phyloP scores from a whole-genome alignment of 2,797 vertebrate genomes.

The Centroberyx gerrardi region DNA sequence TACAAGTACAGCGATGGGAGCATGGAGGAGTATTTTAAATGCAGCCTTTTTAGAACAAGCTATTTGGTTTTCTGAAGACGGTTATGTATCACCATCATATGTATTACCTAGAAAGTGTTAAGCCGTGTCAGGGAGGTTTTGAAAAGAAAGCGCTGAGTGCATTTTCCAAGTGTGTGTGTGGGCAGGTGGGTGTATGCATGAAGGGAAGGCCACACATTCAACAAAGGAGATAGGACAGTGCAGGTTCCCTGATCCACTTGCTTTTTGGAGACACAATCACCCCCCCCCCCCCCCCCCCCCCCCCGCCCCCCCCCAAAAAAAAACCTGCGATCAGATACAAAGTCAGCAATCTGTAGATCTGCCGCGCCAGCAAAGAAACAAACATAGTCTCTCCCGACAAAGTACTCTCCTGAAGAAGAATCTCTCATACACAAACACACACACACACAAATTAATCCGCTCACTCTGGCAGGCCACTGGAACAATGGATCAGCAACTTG shows the following conservation, averaged over 20 bases:
- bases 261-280: conserved; percentile 27
- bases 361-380: conserved; percentile 58
- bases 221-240: not conserved
- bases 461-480: conserved; percentile 4
- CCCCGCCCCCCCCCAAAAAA: not conserved
- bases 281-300: not conserved
- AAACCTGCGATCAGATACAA: conserved; percentile 28
- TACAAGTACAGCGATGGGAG: not conserved
- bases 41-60: conserved; percentile 10
- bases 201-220: conserved; percentile 12
- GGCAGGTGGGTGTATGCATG: not conserved
- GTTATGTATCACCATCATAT: conserved; percentile 24
- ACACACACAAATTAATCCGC: conserved; percentile 6
- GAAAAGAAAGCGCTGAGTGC: conserved; percentile 8
- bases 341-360: conserved; percentile 63
- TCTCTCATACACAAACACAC: not conserved
- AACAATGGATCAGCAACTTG: not conserved
- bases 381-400: conserved; percentile 12
- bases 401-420: conserved; percentile 12
- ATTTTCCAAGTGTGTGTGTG: not conserved
- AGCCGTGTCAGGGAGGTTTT: conserved; percentile 9
- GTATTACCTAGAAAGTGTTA: conserved; percentile 9
- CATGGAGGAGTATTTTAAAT: not conserved
- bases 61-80: conserved; percentile 26
- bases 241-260: conserved; percentile 36